Percentiles rank a stretch among this genome's conserved stretches.
Evolutionary conservation across 1,140 invertebrate genomes (phyloP).

Genomic region (Drosophila bifasciata): DNA sequence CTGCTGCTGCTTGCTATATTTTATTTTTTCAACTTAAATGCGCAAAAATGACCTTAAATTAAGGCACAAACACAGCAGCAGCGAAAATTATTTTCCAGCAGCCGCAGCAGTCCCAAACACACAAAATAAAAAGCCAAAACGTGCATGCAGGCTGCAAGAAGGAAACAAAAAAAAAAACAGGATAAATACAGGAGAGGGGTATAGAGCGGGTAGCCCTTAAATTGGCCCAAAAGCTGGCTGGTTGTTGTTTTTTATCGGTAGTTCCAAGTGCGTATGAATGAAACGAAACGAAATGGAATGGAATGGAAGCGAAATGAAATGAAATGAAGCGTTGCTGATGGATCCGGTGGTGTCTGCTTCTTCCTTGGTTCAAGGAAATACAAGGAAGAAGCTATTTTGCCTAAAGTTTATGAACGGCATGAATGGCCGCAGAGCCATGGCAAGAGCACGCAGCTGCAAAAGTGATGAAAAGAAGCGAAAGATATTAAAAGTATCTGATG

Average conservation of each 20-base stretch:
- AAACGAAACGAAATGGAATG: conserved; percentile 28
- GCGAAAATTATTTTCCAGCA: conserved; percentile 77
- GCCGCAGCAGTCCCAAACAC: conserved; percentile 24
- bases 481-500: conserved; percentile 6
- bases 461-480: conserved; percentile 32
- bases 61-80: conserved; percentile 65
- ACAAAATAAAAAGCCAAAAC: conserved; percentile 78
- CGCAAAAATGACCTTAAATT: conserved; percentile 81
- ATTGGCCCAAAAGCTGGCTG: conserved; percentile 61
- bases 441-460: conserved; percentile 29
- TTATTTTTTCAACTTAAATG: conserved; percentile 78
- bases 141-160: conserved; percentile 60
- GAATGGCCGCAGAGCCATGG: conserved; percentile 38
- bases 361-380: conserved; percentile 61
- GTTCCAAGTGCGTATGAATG: conserved; percentile 49
- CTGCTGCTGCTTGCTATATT: conserved; percentile 57
- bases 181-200: conserved; percentile 11
- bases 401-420: conserved; percentile 39
- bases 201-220: conserved; percentile 63
- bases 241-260: conserved; percentile 18
- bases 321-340: too few species aligned
- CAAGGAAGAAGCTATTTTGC: conserved; percentile 54
- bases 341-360: conserved; percentile 14
- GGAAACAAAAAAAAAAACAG: conserved; percentile 23
- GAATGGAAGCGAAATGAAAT: conserved; percentile 40